Evolutionary conservation across 2,888 invertebrate genomes (phyloP).

Genomic region (Netelia fuscicornis): DNA sequence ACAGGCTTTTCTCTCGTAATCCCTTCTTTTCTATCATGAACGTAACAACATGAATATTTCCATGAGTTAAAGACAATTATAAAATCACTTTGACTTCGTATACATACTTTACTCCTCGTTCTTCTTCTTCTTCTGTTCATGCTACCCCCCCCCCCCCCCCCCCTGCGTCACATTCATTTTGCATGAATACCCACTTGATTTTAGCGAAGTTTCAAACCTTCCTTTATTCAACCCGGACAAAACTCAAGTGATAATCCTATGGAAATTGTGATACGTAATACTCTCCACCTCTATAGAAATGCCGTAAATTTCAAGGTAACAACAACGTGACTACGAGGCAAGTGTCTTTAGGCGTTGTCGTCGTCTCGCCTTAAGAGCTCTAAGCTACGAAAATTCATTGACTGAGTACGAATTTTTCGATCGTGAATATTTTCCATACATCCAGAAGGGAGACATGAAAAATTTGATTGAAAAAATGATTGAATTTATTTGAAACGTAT

Average conservation of each 20-base stretch:
- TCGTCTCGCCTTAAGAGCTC: too few relatives aligned
- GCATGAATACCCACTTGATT: conserved; percentile 1
- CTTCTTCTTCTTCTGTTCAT: conserved; percentile 9
- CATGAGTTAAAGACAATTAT: conserved; percentile 25
- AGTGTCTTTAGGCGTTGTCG: too few relatives aligned
- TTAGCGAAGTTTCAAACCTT: conserved; percentile 5
- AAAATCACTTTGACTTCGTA: conserved; percentile 44
- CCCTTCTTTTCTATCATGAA: background rate
- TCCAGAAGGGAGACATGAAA: too few relatives aligned
- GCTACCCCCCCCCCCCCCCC: too few relatives aligned
- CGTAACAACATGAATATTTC: conserved; percentile 43
- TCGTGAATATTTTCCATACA: too few relatives aligned
- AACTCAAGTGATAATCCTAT: conserved; percentile 39
- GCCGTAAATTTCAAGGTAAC: too few relatives aligned
- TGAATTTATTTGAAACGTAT: too few relatives aligned
- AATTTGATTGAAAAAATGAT: too few relatives aligned
- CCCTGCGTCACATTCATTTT: conserved; percentile 14
- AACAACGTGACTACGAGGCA: too few relatives aligned
- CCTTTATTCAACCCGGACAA: conserved; percentile 5
- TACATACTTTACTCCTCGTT: conserved; percentile 16
- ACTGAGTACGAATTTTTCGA: too few relatives aligned
- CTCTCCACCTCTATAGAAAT: background rate
- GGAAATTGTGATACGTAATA: background rate
- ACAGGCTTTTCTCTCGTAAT: conserved; percentile 39
- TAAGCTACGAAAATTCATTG: too few relatives aligned